Base-by-base conservation (phyloP, 1,140 invertebrate species). In the Euglossa dilemma region DNA sequence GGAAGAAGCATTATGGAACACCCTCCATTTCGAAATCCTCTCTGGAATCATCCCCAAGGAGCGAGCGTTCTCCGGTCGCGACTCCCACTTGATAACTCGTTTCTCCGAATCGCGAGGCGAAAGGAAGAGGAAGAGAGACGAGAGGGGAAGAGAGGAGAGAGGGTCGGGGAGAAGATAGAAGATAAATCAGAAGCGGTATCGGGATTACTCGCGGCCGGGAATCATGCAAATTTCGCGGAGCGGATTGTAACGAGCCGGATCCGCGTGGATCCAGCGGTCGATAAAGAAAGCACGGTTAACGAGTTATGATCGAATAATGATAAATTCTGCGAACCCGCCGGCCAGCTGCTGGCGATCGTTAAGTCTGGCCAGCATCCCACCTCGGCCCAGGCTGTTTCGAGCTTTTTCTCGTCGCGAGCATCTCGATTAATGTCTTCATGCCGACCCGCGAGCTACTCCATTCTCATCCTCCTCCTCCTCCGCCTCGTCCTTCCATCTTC, bases 271-370 rank as follows among this genome's bases (percentile, higher is more conserved):
- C 77, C 66, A n/a, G 18, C 7, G 67, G 9, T 5, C 76, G 77
- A 84, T 74, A 81, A 84, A 84, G 78, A 75, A 80, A 84, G 23
- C 56, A 70, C 70, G 78, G 63, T 83, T 83, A 85, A 85, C 84
- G 84, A 85, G 84, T 85, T 85, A 85, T 85, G 80, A 83, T 85
- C 84, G 84, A 83, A 85, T 83, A 85, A 83, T 85, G 84, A 85
- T 85, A 83, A 85, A 85, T 85, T 78, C 84, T 47, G 64, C 64
- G 71, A 75, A 81, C 78, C 52, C 43, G 54, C 23, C 50, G 71
- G 36, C 77, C 83, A 81, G 83, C 83, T 84, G 71, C 83, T 75
- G 71, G 61, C 64, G 64, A 84, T 84, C 78, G 78, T 84, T 84
- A 75, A 72, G 45, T 47, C 63, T 56, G 54, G 12, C 56, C 43